Base-by-base conservation (phyloP, 2,888 invertebrate species). In the Drosophila falleni region DNA sequence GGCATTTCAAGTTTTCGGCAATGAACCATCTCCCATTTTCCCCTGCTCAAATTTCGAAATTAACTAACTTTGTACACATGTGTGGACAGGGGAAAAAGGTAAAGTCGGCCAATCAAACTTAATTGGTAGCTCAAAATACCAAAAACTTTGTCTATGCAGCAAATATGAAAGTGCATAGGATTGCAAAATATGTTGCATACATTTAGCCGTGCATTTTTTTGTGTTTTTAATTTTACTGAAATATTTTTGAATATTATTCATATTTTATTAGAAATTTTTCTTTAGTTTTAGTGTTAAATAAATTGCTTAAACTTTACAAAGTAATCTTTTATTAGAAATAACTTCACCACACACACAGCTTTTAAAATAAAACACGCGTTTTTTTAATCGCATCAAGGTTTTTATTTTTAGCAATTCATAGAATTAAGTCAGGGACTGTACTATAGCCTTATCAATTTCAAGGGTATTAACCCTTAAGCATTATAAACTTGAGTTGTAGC, bases 21-120 rank as follows among this genome's bases (percentile, higher is more conserved):
- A 6, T n/a, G 8, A 9, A 4, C 33, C 16, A 29, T 49, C 8
- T 33, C 49, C 47, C 26, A 6, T 29, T 3, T 29, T 5, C 29
- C 5, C 6, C 31, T 16, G 31, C 11, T 31, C 23, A 5, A 31
- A 15, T 23, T 23, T 19, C n/a, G 8, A 16, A 3, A 42, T 50
- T 23, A 71, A 42, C 41, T 31, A 26, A 39, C n/a, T 46, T 31
- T 5, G 23, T 37, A n/a, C 33, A 5, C 26, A 15, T 23, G 31
- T 16, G 19, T 3, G 16, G 6, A 8, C 55, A 37, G 35, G 33
- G 15, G 5, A n/a, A 10, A 10, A 1, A 23, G 16, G 8, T 29
- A 8, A 29, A 13, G n/a, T 35, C 23, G 35, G 44, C 58, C 81
- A 78, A 87, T 87, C 75, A 87, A 64, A 60, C 46, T 47, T 71